Evolutionary conservation across 2,888 invertebrate genomes (phyloP).

Genomic region (Drosophila planitibia): DNA sequence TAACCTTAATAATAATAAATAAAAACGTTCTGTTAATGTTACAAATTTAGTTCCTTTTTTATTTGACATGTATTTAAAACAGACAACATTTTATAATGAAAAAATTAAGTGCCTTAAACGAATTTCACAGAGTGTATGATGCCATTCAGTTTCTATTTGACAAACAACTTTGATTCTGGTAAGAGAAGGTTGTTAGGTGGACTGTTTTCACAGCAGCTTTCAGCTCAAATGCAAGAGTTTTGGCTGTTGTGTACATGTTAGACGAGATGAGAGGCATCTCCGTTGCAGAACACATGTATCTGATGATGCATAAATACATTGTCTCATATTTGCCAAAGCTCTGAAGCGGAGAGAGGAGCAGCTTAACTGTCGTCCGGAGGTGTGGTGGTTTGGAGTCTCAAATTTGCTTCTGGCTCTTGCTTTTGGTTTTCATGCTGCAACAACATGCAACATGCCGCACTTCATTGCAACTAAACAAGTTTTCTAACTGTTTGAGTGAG

Average conservation of each 20-base stretch:
- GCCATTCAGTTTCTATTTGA: not conserved
- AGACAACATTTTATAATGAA: too few species aligned
- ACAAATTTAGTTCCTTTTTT: too few species aligned
- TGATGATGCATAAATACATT: conserved; percentile 71
- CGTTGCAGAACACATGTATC: conserved; percentile 10
- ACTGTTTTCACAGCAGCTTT: not conserved
- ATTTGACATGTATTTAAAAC: too few species aligned
- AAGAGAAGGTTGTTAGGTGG: not conserved
- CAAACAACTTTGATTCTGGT: not conserved
- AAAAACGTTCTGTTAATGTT: too few species aligned
- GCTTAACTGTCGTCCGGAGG: conserved; percentile 65
- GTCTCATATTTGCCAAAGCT: conserved; percentile 69
- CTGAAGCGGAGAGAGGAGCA: conserved; percentile 21
- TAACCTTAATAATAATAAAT: too few species aligned
- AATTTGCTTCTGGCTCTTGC: conserved; percentile 60
- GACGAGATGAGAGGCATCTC: not conserved
- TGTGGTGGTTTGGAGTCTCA: conserved; percentile 35
- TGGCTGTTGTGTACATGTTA: not conserved
- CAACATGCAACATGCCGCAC: conserved; percentile 49
- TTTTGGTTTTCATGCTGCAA: conserved; percentile 20
- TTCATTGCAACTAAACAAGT: conserved; percentile 76
- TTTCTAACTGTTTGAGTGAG: conserved; percentile 75
- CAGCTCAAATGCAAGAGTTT: not conserved
- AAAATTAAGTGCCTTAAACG: too few species aligned
- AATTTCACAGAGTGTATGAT: too few species aligned